phyloP scores from a whole-genome alignment of 2,888 invertebrate species.

The Notodromas monacha region DNA sequence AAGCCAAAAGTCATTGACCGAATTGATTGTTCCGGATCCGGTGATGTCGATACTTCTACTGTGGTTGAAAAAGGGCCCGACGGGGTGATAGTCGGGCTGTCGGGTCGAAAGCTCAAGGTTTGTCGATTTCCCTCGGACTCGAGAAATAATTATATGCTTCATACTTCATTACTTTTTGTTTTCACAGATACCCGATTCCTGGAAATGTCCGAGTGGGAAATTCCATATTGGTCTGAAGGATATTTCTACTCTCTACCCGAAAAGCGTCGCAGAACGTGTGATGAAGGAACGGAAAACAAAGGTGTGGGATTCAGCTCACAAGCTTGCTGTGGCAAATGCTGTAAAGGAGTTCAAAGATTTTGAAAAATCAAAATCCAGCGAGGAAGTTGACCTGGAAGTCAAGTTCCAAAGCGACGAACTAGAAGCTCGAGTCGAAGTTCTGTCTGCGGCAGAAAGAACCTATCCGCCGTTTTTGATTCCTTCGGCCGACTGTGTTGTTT shows the following conservation, averaged over 20 bases:
- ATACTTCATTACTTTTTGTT: no score
- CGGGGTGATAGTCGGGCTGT: slow-evolving; percentile 32
- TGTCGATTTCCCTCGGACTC: slow-evolving; percentile 8
- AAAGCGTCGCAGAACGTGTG: slow-evolving; percentile 37
- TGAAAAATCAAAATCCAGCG: no score
- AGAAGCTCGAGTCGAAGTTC: no score
- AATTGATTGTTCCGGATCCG: slow-evolving; percentile 79
- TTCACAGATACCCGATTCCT: slow-evolving; percentile 38
- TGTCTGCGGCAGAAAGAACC: no score
- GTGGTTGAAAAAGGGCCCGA: slow-evolving; percentile 30
- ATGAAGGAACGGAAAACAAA: slow-evolving; percentile 42
- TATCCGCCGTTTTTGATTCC: no score
- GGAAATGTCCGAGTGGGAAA: slow-evolving; percentile 50
- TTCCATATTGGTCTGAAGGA: slow-evolving; percentile 62
- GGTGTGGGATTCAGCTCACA: slow-evolving; percentile 50
- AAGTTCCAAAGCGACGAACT: no score
- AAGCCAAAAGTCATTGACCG: slow-evolving; percentile 72
- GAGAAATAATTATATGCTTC: background rate
- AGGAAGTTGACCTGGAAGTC: no score
- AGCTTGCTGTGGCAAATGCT: slow-evolving; percentile 39
- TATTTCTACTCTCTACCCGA: slow-evolving; percentile 54
- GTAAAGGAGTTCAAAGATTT: slow-evolving; percentile 33
- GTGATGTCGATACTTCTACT: slow-evolving; percentile 70
- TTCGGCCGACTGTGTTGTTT: slow-evolving; percentile 83
- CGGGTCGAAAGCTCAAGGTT: slow-evolving; percentile 61